Percentiles rank a stretch among this genome's conserved stretches.
phyloP scores from a whole-genome alignment of 2,797 vertebrate genomes.

The Sciurus vulgaris region DNA sequence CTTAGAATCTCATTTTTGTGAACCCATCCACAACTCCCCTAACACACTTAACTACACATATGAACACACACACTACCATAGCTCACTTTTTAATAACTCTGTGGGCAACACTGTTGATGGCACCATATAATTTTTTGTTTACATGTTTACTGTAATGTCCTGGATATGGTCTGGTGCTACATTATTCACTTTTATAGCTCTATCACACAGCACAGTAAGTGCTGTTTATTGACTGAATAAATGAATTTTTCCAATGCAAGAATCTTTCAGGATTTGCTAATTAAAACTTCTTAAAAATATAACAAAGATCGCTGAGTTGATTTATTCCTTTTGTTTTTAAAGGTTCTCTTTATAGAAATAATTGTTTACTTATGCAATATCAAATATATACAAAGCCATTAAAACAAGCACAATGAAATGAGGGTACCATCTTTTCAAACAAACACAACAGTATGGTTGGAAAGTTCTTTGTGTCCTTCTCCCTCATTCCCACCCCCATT shows the following conservation, averaged over 20 bases:
- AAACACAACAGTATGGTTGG: not conserved
- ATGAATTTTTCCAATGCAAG: not conserved
- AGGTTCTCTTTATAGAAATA: conserved; percentile 8
- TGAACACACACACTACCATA: not conserved
- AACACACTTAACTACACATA: not conserved
- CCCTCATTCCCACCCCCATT: not conserved
- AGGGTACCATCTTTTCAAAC: not conserved
- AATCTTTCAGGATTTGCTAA: not conserved
- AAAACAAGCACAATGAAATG: not conserved
- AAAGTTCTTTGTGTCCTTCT: not conserved
- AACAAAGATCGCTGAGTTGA: not conserved
- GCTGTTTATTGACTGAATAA: not conserved
- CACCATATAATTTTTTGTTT: conserved; percentile 21
- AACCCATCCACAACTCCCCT: not conserved
- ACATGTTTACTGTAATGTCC: not conserved
- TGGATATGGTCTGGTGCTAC: not conserved
- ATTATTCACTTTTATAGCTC: not conserved
- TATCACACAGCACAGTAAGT: not conserved
- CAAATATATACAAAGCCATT: conserved; percentile 4
- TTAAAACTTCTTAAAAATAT: conserved; percentile 38
- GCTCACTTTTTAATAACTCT: not conserved
- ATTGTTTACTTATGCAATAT: conserved; percentile 2
- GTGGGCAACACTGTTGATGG: not conserved
- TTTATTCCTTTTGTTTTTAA: conserved; percentile 43
- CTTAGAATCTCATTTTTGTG: not conserved